A percentile compares a stretch with the other conserved stretches of the same genome.
These are phyloP conservation scores for Zaprionus camerounensis DNA, from an alignment of 1,140 invertebrate species.

Conservation along the genomic window DNA sequence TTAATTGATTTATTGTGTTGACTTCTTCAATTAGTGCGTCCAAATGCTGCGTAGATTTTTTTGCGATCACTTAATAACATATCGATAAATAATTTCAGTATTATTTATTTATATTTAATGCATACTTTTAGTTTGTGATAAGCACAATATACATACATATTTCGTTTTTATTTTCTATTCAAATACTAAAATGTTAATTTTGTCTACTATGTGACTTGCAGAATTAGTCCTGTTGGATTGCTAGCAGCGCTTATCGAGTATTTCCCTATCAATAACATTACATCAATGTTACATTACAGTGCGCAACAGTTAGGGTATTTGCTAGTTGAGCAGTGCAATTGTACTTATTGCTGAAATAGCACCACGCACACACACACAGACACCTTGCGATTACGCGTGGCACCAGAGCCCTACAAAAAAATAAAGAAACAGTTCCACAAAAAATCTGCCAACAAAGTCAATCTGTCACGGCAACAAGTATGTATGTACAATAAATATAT, in stretches of 20 bases:
- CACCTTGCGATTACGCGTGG: conserved; percentile 55
- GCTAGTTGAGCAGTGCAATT: conserved; percentile 2
- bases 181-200: not conserved
- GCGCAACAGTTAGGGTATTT: not conserved
- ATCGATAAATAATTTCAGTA: not conserved
- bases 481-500: not conserved
- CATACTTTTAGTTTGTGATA: not conserved
- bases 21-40: not conserved
- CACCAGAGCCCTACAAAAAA: conserved; percentile 33
- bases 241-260: too few species aligned
- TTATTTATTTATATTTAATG: too few species aligned
- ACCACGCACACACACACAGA: conserved; percentile 25
- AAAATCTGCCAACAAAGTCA: conserved; percentile 65
- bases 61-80: not conserved
- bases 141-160: too few species aligned
- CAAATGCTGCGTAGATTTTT: not conserved
- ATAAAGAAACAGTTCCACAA: conserved; percentile 48
- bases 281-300: not conserved
- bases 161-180: not conserved
- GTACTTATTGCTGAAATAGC: conserved; percentile 19
- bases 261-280: not conserved
- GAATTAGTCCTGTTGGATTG: not conserved
- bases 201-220: not conserved
- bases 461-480: conserved; percentile 33
- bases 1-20: conserved; percentile 19